Conservation (phyloP, 53 echinoderm and acorn worm genomes). For the Zoroaster sp. region DNA sequence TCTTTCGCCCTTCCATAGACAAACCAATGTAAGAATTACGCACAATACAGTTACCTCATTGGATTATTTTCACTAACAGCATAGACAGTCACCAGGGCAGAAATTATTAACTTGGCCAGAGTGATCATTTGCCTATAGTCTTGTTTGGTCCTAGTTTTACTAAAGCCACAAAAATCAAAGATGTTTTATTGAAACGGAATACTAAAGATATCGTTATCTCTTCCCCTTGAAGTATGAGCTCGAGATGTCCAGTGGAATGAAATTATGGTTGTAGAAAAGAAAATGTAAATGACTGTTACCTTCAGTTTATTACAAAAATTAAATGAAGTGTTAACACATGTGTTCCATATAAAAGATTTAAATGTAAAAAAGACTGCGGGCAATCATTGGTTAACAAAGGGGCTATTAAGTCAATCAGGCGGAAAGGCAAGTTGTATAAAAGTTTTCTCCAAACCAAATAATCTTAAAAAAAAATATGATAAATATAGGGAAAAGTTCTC, state of each 20-base stretch:
- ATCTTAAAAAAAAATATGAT: not conserved
- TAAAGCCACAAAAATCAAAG: too few species aligned
- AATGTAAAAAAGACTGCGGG: not conserved
- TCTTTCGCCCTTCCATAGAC: not conserved
- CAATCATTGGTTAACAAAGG: not conserved
- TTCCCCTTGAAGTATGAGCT: not conserved
- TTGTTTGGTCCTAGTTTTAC: not conserved
- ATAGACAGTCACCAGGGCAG: not conserved
- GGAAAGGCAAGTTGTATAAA: not conserved
- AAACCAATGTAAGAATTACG: not conserved
- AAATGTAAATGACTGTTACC: not conserved
- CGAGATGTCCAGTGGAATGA: not conserved
- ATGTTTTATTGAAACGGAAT: too few species aligned
- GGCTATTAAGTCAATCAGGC: not conserved
- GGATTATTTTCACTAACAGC: not conserved
- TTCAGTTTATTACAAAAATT: not conserved
- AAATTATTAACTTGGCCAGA: not conserved
- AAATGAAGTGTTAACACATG: not conserved
- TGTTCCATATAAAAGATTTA: not conserved
- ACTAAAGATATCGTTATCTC: not conserved
- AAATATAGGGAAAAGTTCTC: not conserved
- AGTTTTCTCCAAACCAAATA: not conserved
- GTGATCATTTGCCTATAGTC: not conserved
- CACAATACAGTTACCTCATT: not conserved
- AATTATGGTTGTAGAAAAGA: not conserved